Percentiles rank a stretch among this genome's conserved stretches.
Conservation (phyloP, 2,113 vertebrate species). For the Leptosomus discolor region DNA sequence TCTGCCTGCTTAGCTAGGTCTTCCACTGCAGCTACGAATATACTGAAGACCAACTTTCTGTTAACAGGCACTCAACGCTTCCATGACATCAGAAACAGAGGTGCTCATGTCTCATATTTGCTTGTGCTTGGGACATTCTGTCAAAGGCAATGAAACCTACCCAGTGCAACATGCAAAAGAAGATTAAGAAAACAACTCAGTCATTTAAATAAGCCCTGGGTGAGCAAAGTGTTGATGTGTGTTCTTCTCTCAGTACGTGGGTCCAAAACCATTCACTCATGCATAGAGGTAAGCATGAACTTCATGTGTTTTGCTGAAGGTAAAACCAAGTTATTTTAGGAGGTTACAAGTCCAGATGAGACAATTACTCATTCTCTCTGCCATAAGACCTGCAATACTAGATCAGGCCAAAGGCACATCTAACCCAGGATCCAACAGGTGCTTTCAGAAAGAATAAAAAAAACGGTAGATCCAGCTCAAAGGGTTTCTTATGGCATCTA, state of each 20-base stretch:
- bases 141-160: background rate
- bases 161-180: background rate
- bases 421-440: background rate
- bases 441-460: background rate
- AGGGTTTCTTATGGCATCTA: background rate
- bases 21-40: background rate
- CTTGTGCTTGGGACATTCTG: background rate
- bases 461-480: rapidly evolving
- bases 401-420: background rate
- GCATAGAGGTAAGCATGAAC: background rate
- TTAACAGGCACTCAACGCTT: background rate
- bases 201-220: background rate
- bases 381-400: background rate
- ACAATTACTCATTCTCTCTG: background rate
- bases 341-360: background rate
- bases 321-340: background rate
- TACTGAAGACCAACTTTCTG: background rate
- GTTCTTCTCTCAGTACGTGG: rapidly evolving
- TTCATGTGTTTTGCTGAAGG: background rate
- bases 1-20: background rate
- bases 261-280: rapidly evolving
- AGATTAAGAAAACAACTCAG: background rate
- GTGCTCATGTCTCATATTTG: background rate
- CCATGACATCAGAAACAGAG: background rate
- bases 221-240: background rate